Conservation (phyloP, 1,140 invertebrate genomes). For the Steinernema khuongi region DNA sequence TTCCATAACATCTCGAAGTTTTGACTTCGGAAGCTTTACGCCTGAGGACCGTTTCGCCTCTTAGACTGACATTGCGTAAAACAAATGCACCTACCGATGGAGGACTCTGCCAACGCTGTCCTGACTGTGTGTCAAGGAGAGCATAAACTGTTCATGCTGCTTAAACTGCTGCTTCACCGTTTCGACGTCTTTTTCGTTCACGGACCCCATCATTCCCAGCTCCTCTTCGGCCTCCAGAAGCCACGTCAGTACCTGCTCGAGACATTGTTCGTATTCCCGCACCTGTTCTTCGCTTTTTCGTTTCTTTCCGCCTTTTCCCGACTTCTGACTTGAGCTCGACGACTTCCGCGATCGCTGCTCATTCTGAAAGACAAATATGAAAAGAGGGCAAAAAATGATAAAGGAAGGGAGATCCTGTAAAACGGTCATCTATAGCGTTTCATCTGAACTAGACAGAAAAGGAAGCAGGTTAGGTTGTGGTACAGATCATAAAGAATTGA, state of each 20-base stretch:
- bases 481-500: too few relatives aligned
- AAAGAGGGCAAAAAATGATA: too few relatives aligned
- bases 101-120: slow-evolving; percentile 54
- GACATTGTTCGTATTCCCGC: slow-evolving; percentile 47
- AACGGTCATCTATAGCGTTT: too few relatives aligned
- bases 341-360: slow-evolving; percentile 48
- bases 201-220: slow-evolving; percentile 28
- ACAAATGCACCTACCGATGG: slow-evolving; percentile 42
- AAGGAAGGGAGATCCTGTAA: too few relatives aligned
- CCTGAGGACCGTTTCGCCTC: too few relatives aligned
- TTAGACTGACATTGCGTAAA: neutral
- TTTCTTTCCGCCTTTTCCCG: slow-evolving; percentile 30
- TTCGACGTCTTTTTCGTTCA: slow-evolving; percentile 38
- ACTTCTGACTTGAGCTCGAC: slow-evolving; percentile 46
- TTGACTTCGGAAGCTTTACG: too few relatives aligned
- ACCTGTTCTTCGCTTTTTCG: slow-evolving; percentile 47
- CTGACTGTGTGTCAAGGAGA: slow-evolving; percentile 52
- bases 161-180: slow-evolving; percentile 48
- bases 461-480: too few relatives aligned
- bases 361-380: slow-evolving; percentile 18
- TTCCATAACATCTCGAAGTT: too few relatives aligned
- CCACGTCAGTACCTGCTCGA: slow-evolving; percentile 51
- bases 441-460: too few relatives aligned
- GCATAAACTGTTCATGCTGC: slow-evolving; percentile 56
- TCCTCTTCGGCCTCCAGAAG: slow-evolving; percentile 49